Evolutionary conservation across 2,113 vertebrate genomes (phyloP), one percentile per base, ranked within the genome.

Genomic region (Lamprologus speciosus): DNA sequence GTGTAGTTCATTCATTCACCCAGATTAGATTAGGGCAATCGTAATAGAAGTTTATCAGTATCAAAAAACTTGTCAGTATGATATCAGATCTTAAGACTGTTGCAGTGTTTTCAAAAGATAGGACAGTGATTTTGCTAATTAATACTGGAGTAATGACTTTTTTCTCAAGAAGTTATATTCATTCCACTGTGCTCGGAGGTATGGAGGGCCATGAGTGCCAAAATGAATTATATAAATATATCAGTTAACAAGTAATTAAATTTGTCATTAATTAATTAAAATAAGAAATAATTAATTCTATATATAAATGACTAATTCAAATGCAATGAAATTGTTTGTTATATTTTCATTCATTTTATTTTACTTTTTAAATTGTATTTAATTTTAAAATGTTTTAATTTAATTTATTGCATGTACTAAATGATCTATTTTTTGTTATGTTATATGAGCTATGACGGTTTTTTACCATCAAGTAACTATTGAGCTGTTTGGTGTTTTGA

Each of bases 171-270:
- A 63, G 9, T 60, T 1, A 63, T 63, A 1, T 33, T 33, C 9
- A 11, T 11, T 33, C 16, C 9, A 60, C 28, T 60, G 57, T 10
- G 14, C 13, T 17, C 5, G 0, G 26, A 16, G 0, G 9, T 4
- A 4, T 60, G 16, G 16, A 19, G 28, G 58, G 58, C 9, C 58
- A 60, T 33, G 9, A 60, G 58, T 33, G 9, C 16, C 57, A 60
- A 19, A 60, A 19, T 60, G 9, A 33, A 60, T 33, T 19, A 19
- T 4, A 33, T 63, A 63, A 63, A 63, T 63, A 63, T 19, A 33
- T 63, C 28, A 33, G 16, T 63, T 11, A 63, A 63, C 9, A 33
- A 33, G 28, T 19, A 33, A 63, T 33, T 33, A 33, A 4, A 33
- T 11, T 19, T 63, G 4, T 33, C 16, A 63, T 63, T 63, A 2